These are phyloP conservation scores for Drosophila mayaguana DNA, from an alignment of 2,888 invertebrate genomes.

Conservation along the genomic window DNA sequence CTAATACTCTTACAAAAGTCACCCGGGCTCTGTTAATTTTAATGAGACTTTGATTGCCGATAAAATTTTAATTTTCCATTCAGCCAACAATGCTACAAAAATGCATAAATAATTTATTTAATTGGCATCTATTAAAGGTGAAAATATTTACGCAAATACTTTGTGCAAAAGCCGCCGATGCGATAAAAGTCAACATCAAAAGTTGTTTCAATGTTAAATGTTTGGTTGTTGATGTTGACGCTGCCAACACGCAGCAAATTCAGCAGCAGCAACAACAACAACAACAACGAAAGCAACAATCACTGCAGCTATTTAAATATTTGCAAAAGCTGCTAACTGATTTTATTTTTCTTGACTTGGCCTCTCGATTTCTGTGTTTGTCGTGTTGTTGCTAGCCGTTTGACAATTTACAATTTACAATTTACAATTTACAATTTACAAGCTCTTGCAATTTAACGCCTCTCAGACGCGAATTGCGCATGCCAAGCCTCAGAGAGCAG, in stretches of 20 bases:
- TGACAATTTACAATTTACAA: conserved; percentile 51
- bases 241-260: conserved; percentile 30
- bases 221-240: conserved; percentile 42
- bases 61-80: conserved; percentile 11
- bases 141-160: conserved; percentile 50
- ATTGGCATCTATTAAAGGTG: conserved; percentile 61
- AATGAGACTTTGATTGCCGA: conserved; percentile 7
- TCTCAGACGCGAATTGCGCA: conserved; percentile 32
- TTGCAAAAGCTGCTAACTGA: conserved; percentile 28
- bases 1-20: not conserved
- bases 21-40: not conserved
- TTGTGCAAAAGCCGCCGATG: conserved; percentile 63
- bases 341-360: not conserved
- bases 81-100: conserved; percentile 6
- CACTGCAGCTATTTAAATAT: conserved; percentile 43
- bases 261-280: conserved; percentile 17
- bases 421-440: conserved; percentile 52
- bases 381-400: conserved; percentile 32
- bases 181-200: conserved; percentile 63
- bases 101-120: conserved; percentile 49
- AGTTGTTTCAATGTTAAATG: conserved; percentile 53
- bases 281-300: not conserved
- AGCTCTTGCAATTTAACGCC: conserved; percentile 60
- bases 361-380: conserved; percentile 22
- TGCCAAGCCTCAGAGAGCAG: conserved; percentile 26